Percentiles rank a stretch among this genome's conserved stretches.
These are phyloP conservation scores for Phalloptychus januarius DNA, from an alignment of 2,797 vertebrate genomes.

Conservation along the genomic window DNA sequence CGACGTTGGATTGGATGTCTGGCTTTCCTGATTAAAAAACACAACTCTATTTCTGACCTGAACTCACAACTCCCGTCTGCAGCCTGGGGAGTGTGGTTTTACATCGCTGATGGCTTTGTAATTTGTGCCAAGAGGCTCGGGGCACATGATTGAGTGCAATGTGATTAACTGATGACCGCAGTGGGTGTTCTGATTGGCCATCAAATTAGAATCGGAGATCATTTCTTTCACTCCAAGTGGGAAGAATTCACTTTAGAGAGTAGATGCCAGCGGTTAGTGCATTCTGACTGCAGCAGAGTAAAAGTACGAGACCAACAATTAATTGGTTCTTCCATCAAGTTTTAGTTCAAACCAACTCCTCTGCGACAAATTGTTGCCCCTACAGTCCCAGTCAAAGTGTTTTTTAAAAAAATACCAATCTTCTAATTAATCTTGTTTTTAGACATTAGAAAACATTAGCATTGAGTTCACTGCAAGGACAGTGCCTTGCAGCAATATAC, in stretches of 20 bases:
- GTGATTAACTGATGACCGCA: slow-evolving; percentile 64
- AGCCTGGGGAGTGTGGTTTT: slow-evolving; percentile 30
- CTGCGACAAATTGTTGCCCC: neutral
- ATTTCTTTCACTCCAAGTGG: slow-evolving; percentile 12
- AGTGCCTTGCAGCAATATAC: neutral
- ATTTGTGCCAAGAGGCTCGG: slow-evolving; percentile 53
- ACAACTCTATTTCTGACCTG: slow-evolving; percentile 50
- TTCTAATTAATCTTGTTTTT: neutral
- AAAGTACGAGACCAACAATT: slow-evolving; percentile 6
- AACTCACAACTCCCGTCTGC: slow-evolving; percentile 28
- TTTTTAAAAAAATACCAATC: neutral
- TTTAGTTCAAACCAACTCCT: neutral
- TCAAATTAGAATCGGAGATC: slow-evolving; percentile 49
- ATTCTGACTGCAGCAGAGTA: slow-evolving; percentile 5
- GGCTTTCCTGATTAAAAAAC: slow-evolving; percentile 43
- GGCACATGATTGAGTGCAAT: slow-evolving; percentile 54
- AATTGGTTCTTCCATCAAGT: slow-evolving; percentile 2
- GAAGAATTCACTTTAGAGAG: slow-evolving; percentile 15
- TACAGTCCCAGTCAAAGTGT: neutral
- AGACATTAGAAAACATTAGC: neutral
- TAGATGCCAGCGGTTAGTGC: neutral
- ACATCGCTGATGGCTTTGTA: slow-evolving; percentile 59
- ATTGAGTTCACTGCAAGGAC: neutral
- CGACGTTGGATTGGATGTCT: slow-evolving; percentile 53
- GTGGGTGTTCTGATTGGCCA: slow-evolving; percentile 65